Percentiles rank a stretch among this genome's conserved stretches.
phyloP scores from a whole-genome alignment of 2,888 invertebrate genomes.

The Yponomeuta evonymella region DNA sequence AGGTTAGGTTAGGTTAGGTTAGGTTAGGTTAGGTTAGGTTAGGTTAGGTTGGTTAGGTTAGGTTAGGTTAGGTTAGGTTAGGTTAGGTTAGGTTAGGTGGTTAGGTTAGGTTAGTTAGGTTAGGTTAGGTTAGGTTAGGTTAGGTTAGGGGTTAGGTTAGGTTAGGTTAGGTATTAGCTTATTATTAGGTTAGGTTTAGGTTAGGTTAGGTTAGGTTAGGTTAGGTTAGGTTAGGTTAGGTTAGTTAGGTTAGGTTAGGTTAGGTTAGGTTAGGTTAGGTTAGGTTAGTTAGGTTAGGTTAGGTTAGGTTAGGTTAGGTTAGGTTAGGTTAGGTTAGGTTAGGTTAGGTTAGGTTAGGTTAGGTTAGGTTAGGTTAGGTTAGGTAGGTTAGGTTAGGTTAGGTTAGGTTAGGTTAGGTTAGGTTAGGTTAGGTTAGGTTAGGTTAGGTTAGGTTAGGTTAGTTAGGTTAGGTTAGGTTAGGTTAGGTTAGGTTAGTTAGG shows the following conservation, averaged over 20 bases:
- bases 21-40: slow-evolving; percentile 12
- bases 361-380: neutral
- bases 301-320: slow-evolving; percentile 7
- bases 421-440: too few relatives aligned
- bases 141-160: too few relatives aligned
- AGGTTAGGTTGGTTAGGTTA: slow-evolving; percentile 9
- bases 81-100: too few relatives aligned
- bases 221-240: slow-evolving; percentile 1
- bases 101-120: too few relatives aligned
- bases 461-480: neutral
- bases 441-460: neutral
- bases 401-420: too few relatives aligned
- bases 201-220: neutral
- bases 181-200: neutral
- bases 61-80: neutral
- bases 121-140: too few relatives aligned
- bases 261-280: slow-evolving; percentile 3
- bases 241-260: neutral
- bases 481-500: neutral
- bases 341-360: slow-evolving; percentile 12
- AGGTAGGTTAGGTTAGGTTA: too few relatives aligned
- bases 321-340: slow-evolving; percentile 7
- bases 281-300: neutral
- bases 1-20: slow-evolving; percentile 12
- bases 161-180: too few relatives aligned